phyloP scores from a whole-genome alignment of 2,797 vertebrate genomes.

The Chlorospingus semifuscus region DNA sequence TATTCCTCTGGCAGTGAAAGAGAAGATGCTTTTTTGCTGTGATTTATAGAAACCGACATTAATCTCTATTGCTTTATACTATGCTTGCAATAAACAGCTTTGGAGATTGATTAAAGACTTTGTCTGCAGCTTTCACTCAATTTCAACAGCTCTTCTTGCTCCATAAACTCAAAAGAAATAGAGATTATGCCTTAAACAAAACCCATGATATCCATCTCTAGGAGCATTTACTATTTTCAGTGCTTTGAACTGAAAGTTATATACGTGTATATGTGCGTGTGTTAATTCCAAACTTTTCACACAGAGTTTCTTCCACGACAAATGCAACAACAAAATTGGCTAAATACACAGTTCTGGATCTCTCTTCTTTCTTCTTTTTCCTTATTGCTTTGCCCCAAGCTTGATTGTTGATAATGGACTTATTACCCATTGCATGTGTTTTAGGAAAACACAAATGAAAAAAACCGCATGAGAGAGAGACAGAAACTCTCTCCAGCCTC shows the following conservation, averaged over 20 bases:
- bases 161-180: constrained; percentile 62
- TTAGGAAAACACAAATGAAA: neutral
- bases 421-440: neutral
- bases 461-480: neutral
- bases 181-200: constrained; percentile 54
- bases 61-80: constrained; percentile 59
- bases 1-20: constrained; percentile 29
- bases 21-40: constrained; percentile 38
- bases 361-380: neutral
- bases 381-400: neutral
- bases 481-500: neutral
- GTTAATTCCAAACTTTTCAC: constrained; percentile 4
- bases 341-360: neutral
- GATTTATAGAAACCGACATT: constrained; percentile 56
- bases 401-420: neutral
- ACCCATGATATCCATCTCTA: constrained; percentile 14
- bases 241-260: neutral
- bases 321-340: neutral
- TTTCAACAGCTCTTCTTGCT: constrained; percentile 56
- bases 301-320: neutral
- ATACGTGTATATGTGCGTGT: neutral
- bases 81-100: constrained; percentile 45
- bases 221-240: constrained; percentile 19
- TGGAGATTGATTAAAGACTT: constrained; percentile 65
- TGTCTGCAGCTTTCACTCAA: constrained; percentile 56